A percentile compares a stretch with the other conserved stretches of the same genome.
phyloP scores from a whole-genome alignment of 1,140 invertebrate species.

The Pomacea maculata region DNA sequence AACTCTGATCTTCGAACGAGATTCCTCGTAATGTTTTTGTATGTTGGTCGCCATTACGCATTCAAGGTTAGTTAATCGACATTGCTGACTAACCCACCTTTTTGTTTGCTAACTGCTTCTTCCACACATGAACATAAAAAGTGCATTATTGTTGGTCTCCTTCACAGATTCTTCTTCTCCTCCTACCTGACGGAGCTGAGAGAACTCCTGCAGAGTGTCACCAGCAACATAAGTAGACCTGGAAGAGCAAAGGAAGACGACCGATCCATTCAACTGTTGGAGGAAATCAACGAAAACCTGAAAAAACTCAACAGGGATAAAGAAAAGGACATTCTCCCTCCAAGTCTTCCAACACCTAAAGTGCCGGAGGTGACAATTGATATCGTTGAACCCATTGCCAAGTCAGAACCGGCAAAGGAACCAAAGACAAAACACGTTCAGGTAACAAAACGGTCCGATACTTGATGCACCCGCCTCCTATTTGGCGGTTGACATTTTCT shows the following conservation, averaged over 20 bases:
- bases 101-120: too few species aligned
- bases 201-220: neutral
- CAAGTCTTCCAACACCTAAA: neutral
- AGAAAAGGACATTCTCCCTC: neutral
- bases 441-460: neutral
- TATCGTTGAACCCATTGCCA: neutral
- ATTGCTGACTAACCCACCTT: too few species aligned
- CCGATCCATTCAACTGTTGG: constrained; percentile 35
- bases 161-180: constrained; percentile 1
- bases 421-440: neutral
- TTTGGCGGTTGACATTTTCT: too few species aligned
- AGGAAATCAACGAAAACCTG: constrained; percentile 44
- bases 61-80: too few species aligned
- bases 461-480: too few species aligned
- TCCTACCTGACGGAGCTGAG: constrained; percentile 16
- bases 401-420: neutral
- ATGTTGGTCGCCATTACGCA: too few species aligned
- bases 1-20: too few species aligned
- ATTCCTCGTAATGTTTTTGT: too few species aligned
- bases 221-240: neutral
- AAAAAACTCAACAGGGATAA: constrained; percentile 20
- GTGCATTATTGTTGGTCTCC: too few species aligned
- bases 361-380: neutral
- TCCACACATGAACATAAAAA: too few species aligned
- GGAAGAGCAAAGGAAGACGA: constrained; percentile 23